A percentile compares a stretch with the other conserved stretches of the same genome.
Conservation (phyloP, 2,888 invertebrate species). For the Anoplius nigerrimus region DNA sequence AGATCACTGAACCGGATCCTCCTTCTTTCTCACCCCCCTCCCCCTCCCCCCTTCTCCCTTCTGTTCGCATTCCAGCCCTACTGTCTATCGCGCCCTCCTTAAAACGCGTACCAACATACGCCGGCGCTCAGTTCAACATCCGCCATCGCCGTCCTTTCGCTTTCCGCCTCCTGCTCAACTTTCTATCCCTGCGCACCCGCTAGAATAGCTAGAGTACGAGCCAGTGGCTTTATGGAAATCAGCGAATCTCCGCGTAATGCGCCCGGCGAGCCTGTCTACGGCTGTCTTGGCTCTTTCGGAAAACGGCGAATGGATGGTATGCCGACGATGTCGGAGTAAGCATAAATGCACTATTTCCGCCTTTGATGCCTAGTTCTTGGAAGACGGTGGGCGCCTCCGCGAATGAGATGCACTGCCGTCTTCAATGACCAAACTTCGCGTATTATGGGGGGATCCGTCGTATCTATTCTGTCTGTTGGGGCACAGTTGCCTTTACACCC, state of each 20-base stretch:
- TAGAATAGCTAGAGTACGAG: conserved; percentile 30
- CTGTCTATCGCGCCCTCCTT: conserved; percentile 9
- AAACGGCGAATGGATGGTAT: conserved; percentile 34
- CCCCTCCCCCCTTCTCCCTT: conserved; percentile 7
- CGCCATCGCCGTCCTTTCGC: neutral
- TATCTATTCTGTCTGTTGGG: no score
- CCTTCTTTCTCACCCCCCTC: neutral
- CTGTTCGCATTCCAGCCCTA: conserved; percentile 27
- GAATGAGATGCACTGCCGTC: no score
- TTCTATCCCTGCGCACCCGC: no score
- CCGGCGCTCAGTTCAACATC: no score
- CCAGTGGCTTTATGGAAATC: conserved; percentile 58
- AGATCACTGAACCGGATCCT: conserved; percentile 21
- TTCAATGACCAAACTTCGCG: no score
- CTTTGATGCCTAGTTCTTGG: neutral
- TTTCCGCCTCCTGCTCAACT: conserved; percentile 3
- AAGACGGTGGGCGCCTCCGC: no score
- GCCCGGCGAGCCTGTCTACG: conserved; percentile 47
- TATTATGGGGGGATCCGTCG: no score
- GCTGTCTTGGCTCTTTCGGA: conserved; percentile 53
- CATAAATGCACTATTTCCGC: no score
- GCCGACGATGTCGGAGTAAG: no score
- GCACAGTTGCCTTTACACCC: no score
- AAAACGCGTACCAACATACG: no score
- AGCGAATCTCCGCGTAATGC: conserved; percentile 51